A percentile compares a stretch with the other conserved stretches of the same genome.
Evolutionary conservation across 2,888 invertebrate genomes (phyloP).

Genomic region (Dryobota labecula): DNA sequence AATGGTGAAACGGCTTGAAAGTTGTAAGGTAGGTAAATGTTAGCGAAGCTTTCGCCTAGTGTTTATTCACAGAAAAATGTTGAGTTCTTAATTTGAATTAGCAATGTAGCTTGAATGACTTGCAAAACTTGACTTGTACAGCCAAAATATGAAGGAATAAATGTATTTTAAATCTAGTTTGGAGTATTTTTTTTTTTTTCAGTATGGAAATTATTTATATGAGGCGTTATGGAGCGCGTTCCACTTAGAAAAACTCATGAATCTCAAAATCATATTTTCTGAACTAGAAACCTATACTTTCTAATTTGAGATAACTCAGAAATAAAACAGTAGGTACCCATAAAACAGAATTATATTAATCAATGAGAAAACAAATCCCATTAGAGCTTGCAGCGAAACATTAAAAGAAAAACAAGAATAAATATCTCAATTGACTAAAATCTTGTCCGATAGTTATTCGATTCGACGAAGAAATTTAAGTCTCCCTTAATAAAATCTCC

Average conservation of each 20-base stretch:
- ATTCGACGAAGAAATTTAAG: slow-evolving; percentile 76
- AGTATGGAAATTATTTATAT: not conserved
- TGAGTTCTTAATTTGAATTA: slow-evolving; percentile 32
- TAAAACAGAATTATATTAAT: too few relatives aligned
- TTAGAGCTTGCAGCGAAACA: slow-evolving; percentile 10
- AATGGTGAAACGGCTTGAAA: slow-evolving; percentile 18
- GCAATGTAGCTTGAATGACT: not conserved
- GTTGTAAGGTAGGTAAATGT: slow-evolving; percentile 14
- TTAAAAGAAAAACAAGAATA: slow-evolving; percentile 28
- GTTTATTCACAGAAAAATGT: slow-evolving; percentile 10
- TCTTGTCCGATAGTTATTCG: slow-evolving; percentile 61
- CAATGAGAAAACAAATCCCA: slow-evolving; percentile 4
- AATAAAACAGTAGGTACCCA: not conserved
- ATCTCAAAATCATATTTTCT: not conserved
- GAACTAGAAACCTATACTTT: not conserved
- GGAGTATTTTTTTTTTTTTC: slow-evolving; percentile 3
- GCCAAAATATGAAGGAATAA: not conserved
- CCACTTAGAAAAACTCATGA: not conserved
- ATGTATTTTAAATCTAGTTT: too few relatives aligned
- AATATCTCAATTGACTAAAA: slow-evolving; percentile 61
- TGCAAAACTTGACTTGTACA: too few relatives aligned
- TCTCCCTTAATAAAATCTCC: slow-evolving; percentile 82
- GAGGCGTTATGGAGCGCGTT: not conserved
- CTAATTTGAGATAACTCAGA: not conserved
- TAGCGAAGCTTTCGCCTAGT: slow-evolving; percentile 37